Conservation (phyloP, 2,113 vertebrate genomes). For the Mustela nigripes region DNA sequence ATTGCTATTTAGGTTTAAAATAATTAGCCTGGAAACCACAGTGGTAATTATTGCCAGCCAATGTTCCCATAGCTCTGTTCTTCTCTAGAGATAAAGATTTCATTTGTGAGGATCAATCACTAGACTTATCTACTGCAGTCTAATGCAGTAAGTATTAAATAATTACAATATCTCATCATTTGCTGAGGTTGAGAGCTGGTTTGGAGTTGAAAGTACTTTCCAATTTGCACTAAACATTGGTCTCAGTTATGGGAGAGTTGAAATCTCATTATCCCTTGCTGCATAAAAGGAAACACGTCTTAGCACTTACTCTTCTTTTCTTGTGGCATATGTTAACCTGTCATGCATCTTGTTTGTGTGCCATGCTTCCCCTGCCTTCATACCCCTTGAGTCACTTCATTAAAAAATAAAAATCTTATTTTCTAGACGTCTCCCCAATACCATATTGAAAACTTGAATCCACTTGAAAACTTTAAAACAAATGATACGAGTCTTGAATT, state of each 20-base stretch:
- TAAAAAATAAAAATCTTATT: background rate
- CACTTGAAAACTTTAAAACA: background rate
- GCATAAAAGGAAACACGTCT: background rate
- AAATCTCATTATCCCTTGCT: background rate
- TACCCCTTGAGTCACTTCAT: background rate
- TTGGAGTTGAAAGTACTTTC: background rate
- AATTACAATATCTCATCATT: constrained; percentile 20
- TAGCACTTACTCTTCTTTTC: background rate
- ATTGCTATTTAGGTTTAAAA: constrained; percentile 47
- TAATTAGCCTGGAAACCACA: constrained; percentile 36
- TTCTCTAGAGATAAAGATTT: constrained; percentile 39
- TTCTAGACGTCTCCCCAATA: background rate
- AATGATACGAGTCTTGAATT: background rate
- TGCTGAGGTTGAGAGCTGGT: background rate
- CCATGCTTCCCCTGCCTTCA: background rate
- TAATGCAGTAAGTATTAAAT: background rate
- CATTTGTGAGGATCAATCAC: constrained; percentile 3
- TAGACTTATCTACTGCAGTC: background rate
- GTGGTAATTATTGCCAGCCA: background rate
- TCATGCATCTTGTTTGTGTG: background rate
- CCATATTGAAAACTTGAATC: background rate
- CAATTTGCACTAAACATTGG: background rate
- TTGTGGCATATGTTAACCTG: background rate
- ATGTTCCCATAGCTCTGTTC: background rate
- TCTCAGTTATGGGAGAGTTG: background rate